Evolutionary conservation across 2,888 invertebrate genomes (phyloP), one percentile per base, ranked within the genome.

Genomic region (Pilophorus perplexus): DNA sequence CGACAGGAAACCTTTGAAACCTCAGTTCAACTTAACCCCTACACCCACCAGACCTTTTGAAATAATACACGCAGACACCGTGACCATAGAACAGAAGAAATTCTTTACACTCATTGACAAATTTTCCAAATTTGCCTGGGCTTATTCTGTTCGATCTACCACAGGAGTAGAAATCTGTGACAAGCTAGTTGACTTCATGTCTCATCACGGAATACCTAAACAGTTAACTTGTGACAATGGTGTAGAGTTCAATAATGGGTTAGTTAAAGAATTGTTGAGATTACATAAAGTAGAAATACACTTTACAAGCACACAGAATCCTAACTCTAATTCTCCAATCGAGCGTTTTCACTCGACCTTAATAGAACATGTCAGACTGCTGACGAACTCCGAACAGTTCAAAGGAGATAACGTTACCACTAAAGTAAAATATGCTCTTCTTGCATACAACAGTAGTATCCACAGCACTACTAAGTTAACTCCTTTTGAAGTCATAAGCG

Each of bases 311-410:
- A 64, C 44, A 2, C 64, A 67, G 27, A 38, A 67, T 44, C 67
- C 64, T 2, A 23, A 52, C 3, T 64, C 64, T 6, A 67, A 67
- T 46, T 18, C 40, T 1, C 20, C 55, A 5, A 23, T 52, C 3
- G 67, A 67, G 44, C 23, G 67, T n/a, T 54, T 67, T 18, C 67
- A 65, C 20, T 67, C 67, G 1, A 67, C 62, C 12, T 1, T 64
- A 1, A 48, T 67, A 8, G 67, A 67, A 67, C 38, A 40, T 23
- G 14, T 67, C 3, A 46, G 67, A 37, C 40, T 67, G 6, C 52
- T 66, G 27, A 64, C 37, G 2, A 8, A 44, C 10, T 10, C 46
- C 3, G n/a, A 40, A 3, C 16, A 66, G 14, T 67, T 67, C 38
- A 64, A 64, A 37, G 27, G 16, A 10, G 50, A 46, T 27, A 18